Evolutionary conservation across 2,113 vertebrate genomes (phyloP).

Genomic region (Chamaetylas fuelleborni): DNA sequence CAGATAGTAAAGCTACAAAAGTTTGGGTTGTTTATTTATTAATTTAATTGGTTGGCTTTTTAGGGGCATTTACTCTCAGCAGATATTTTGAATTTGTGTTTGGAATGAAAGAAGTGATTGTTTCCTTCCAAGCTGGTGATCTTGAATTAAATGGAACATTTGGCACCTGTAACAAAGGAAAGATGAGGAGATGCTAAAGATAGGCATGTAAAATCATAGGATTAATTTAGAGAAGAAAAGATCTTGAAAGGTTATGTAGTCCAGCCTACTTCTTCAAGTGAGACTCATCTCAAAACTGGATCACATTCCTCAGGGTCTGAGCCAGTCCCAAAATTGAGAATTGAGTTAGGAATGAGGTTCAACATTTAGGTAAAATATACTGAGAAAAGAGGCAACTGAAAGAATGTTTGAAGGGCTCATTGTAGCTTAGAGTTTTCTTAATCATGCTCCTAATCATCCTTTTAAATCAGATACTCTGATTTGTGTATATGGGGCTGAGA

Average conservation of each 20-base stretch:
- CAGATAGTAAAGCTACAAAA: not conserved
- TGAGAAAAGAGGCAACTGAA: not conserved
- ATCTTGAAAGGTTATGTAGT: not conserved
- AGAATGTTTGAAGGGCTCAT: not conserved
- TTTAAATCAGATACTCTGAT: not conserved
- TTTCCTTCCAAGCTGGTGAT: not conserved
- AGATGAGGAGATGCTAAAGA: not conserved
- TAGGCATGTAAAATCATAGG: not conserved
- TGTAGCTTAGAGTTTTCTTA: not conserved
- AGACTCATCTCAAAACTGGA: not conserved
- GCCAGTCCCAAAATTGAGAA: not conserved
- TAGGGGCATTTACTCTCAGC: not conserved
- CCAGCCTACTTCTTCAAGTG: not conserved
- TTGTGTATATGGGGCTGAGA: not conserved
- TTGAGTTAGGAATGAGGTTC: not conserved
- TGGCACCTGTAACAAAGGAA: not conserved
- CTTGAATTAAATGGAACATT: not conserved
- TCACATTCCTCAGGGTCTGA: not conserved
- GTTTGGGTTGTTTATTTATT: not conserved
- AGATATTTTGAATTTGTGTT: not conserved
- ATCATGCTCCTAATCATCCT: not conserved
- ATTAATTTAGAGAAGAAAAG: not conserved
- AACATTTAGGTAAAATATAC: not conserved
- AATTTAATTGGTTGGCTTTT: not conserved
- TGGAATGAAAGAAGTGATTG: not conserved